These are phyloP conservation scores for Fistularia commersonii DNA, from an alignment of 2,797 vertebrate genomes.

Conservation along the genomic window DNA sequence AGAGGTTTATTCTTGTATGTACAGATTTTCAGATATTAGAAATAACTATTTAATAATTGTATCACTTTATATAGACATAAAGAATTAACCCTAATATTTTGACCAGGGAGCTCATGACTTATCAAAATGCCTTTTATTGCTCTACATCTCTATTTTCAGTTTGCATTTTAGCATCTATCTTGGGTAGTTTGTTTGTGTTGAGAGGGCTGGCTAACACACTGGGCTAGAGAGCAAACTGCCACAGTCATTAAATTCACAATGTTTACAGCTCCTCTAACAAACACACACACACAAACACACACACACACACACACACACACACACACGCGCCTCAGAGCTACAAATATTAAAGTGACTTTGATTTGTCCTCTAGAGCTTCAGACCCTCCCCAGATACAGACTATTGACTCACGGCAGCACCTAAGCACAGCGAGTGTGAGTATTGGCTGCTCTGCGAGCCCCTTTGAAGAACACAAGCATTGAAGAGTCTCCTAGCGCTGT, in stretches of 20 bases:
- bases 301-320: too few relatives aligned
- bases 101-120: slow-evolving; percentile 7
- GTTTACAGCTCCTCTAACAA: slow-evolving; percentile 13
- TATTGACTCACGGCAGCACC: slow-evolving; percentile 41
- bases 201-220: slow-evolving; percentile 22
- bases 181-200: slow-evolving; percentile 10
- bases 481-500: slow-evolving; percentile 38
- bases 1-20: too few relatives aligned
- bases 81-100: not conserved
- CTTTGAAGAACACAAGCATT: slow-evolving; percentile 52
- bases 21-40: too few relatives aligned
- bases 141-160: slow-evolving; percentile 17
- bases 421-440: slow-evolving; percentile 36
- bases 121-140: slow-evolving; percentile 6
- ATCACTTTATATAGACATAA: too few relatives aligned
- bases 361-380: slow-evolving; percentile 42
- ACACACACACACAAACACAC: too few relatives aligned
- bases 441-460: slow-evolving; percentile 42
- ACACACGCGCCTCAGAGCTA: slow-evolving; percentile 6
- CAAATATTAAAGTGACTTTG: slow-evolving; percentile 53
- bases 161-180: slow-evolving; percentile 22
- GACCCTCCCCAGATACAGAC: slow-evolving; percentile 23
- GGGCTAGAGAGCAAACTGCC: slow-evolving; percentile 19
- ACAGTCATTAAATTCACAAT: slow-evolving; percentile 10
- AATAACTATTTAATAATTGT: not conserved